Percentiles rank a stretch among this genome's conserved stretches.
These are phyloP conservation scores for Nesometra sesokonis DNA, from an alignment of 35 echinoderm and acorn worm genomes.

Conservation along the genomic window DNA sequence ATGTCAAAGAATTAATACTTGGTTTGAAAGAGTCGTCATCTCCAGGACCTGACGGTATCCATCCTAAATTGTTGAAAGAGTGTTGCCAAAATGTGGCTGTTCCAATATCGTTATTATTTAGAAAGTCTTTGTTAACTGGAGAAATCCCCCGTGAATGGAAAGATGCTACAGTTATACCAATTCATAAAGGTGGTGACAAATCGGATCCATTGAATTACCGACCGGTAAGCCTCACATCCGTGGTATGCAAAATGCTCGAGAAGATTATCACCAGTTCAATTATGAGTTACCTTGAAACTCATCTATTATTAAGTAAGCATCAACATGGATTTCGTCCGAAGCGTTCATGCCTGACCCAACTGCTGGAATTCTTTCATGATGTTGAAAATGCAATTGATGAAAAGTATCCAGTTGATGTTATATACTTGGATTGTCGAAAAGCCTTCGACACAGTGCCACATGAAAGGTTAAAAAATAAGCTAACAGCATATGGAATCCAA, in stretches of 20 bases:
- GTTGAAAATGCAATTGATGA: neutral
- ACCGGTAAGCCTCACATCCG: slow-evolving; percentile 29
- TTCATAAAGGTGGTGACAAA: slow-evolving; percentile 34
- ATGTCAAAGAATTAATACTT: neutral
- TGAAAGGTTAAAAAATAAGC: no score
- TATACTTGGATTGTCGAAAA: neutral
- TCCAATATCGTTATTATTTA: slow-evolving; percentile 25
- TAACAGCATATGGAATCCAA: no score
- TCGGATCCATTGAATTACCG: slow-evolving; percentile 22
- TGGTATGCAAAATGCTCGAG: slow-evolving; percentile 42
- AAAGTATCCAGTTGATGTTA: neutral
- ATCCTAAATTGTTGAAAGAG: slow-evolving; percentile 9
- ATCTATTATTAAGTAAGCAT: neutral
- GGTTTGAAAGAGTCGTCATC: neutral
- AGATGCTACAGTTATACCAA: slow-evolving; percentile 23
- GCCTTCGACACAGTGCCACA: no score
- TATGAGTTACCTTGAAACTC: slow-evolving; percentile 2
- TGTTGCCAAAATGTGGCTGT: neutral
- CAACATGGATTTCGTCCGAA: neutral
- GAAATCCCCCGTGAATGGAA: slow-evolving; percentile 38
- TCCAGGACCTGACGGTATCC: slow-evolving; percentile 16
- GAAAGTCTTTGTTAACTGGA: slow-evolving; percentile 20
- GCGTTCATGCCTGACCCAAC: slow-evolving; percentile 26
- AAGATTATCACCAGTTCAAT: slow-evolving; percentile 22
- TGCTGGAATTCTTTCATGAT: slow-evolving; percentile 4